A percentile compares a stretch with the other conserved stretches of the same genome.
These are phyloP conservation scores for Gila robusta DNA, from an alignment of 2,797 vertebrate species.

Conservation along the genomic window DNA sequence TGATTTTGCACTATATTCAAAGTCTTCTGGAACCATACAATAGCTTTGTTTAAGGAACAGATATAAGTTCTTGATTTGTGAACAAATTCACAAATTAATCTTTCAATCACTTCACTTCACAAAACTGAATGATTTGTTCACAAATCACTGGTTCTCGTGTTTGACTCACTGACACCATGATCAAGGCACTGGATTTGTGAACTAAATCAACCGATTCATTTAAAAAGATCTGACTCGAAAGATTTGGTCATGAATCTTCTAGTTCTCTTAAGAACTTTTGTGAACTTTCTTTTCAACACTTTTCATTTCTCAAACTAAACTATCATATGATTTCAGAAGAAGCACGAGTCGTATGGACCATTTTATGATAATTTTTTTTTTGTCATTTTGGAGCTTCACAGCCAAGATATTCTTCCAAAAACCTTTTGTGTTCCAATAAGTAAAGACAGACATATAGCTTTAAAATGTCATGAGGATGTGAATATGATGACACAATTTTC, in stretches of 20 bases:
- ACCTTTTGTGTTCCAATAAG: background rate
- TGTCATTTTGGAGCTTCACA: background rate
- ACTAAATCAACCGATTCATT: background rate
- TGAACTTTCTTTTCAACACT: background rate
- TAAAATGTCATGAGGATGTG: background rate
- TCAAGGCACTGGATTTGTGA: background rate
- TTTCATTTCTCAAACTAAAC: background rate
- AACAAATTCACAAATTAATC: background rate
- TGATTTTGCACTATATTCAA: background rate
- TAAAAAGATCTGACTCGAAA: background rate
- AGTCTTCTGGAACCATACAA: background rate
- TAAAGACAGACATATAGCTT: background rate
- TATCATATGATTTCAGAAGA: background rate
- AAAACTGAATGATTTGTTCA: constrained; percentile 8
- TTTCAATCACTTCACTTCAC: background rate
- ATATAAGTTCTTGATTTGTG: background rate
- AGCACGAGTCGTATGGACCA: too few species aligned
- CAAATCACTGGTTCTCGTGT: background rate
- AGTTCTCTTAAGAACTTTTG: background rate
- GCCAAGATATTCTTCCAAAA: background rate
- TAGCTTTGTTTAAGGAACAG: background rate
- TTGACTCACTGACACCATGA: background rate
- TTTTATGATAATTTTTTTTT: background rate
- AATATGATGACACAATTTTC: background rate
- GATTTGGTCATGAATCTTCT: background rate